Conservation (phyloP, 2,888 invertebrate species). For the Trichogramma dendrolimi region DNA sequence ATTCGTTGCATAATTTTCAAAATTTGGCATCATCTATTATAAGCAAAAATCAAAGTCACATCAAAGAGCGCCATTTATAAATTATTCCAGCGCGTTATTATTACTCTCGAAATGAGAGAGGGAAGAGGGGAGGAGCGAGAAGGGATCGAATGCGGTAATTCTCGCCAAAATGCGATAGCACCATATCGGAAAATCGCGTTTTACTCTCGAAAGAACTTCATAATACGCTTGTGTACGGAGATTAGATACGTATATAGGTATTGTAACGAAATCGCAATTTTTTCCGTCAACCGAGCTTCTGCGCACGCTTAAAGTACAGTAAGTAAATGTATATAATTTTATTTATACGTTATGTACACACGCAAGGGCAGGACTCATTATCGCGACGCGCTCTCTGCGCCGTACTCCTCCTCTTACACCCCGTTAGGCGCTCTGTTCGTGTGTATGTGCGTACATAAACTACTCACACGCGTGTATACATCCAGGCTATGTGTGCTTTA, state of each 20-base stretch:
- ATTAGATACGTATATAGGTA: neutral
- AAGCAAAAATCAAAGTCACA: no score
- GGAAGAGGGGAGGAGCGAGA: neutral
- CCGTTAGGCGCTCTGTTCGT: slow-evolving; percentile 5
- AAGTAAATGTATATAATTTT: neutral
- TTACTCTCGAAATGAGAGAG: neutral
- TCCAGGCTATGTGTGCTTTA: no score
- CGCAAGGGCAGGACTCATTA: slow-evolving; percentile 3
- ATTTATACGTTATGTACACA: neutral
- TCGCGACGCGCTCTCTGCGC: slow-evolving; percentile 1
- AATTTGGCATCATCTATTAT: slow-evolving; percentile 15
- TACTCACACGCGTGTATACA: no score
- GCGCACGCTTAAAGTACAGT: neutral
- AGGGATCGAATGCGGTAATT: neutral
- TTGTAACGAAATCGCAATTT: neutral
- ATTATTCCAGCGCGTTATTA: neutral
- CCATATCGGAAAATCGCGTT: slow-evolving; percentile 4
- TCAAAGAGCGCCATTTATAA: no score
- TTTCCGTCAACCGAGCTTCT: no score
- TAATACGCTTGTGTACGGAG: no score
- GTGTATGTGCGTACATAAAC: no score
- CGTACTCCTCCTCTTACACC: neutral
- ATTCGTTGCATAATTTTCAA: neutral
- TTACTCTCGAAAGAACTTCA: neutral
- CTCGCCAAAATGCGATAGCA: neutral